Evolutionary conservation across 2,797 vertebrate genomes (phyloP), one percentile per base, ranked within the genome.

Genomic region (Catharus ustulatus): DNA sequence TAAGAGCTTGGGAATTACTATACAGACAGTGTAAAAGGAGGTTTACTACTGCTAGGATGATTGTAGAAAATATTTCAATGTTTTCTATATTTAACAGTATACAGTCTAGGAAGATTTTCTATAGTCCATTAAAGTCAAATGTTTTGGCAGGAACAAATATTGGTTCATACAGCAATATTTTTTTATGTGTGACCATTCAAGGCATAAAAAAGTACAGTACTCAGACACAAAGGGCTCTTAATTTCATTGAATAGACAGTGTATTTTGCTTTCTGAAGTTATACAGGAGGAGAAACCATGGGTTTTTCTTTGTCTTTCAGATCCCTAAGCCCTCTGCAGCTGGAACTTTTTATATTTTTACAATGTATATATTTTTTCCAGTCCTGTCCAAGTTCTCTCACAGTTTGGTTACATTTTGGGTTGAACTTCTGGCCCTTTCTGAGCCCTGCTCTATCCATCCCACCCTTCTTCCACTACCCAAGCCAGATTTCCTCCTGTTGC

Each of bases 401-500:
- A 30, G 42, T 90, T 94, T 61, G 27, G 49, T 94, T 94, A 71
- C n/a, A 4, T 73, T 96, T 93, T 61, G 63, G 18, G 80, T 79
- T 93, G 95, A 87, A 93, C 89, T 82, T 90, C 83, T 94, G 89
- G 87, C 74, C 80, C 48, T 36, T 77, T 90, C 52, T 77, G 83
- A 82, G 68, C 61, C 74, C 54, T 52, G 5, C 76, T 95, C 85
- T 55, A 84, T 91, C 64, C 80, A 22, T 93, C 93, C 73, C 87
- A 67, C 74, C 67, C 77, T 86, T 96, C 66, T 84, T 75, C 74
- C 58, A 17, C 88, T 88, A 57, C 79, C 66, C 73, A 91, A 84
- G 92, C 95, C 95, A 97, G 85, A 91, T 95, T 95, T 94, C 95
- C 93, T 94, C 93, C 85, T 89, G 90, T 86, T 95, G 90, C 87